A percentile compares a stretch with the other conserved stretches of the same genome.
Evolutionary conservation across 2,888 invertebrate genomes (phyloP).

Genomic region (Pomacea canaliculata): DNA sequence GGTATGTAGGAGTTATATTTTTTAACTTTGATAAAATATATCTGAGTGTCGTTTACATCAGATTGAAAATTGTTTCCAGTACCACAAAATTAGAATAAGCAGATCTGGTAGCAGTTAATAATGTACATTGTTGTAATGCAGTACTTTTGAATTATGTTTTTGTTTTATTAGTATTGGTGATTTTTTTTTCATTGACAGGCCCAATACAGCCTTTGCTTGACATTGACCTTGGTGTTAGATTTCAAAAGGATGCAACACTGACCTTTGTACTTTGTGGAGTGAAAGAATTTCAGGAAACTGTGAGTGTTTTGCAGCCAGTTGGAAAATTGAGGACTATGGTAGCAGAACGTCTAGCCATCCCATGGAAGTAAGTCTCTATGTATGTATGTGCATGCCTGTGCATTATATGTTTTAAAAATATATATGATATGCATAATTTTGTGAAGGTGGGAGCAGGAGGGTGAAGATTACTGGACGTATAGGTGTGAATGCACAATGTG

Average conservation of each 20-base stretch:
- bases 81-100: too few species aligned
- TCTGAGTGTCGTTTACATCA: not conserved
- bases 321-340: conserved; percentile 47
- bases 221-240: conserved; percentile 51
- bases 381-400: not conserved
- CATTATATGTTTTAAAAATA: not conserved
- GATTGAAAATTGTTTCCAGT: too few species aligned
- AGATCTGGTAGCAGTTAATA: too few species aligned
- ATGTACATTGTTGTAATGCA: too few species aligned
- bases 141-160: too few species aligned
- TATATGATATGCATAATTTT: too few species aligned
- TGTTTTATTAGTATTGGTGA: too few species aligned
- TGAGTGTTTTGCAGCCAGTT: conserved; percentile 51
- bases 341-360: conserved; percentile 38
- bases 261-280: conserved; percentile 46
- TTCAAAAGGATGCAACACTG: conserved; percentile 49
- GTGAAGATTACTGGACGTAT: too few species aligned
- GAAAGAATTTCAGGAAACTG: conserved; percentile 39
- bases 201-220: conserved; percentile 45
- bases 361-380: conserved; percentile 21
- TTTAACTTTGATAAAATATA: not conserved
- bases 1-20: conserved; percentile 37
- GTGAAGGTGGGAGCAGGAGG: not conserved
- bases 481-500: too few species aligned
- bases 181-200: conserved; percentile 12